Base-by-base conservation (phyloP, 2,797 vertebrate species). In the Sebastes itinus region DNA sequence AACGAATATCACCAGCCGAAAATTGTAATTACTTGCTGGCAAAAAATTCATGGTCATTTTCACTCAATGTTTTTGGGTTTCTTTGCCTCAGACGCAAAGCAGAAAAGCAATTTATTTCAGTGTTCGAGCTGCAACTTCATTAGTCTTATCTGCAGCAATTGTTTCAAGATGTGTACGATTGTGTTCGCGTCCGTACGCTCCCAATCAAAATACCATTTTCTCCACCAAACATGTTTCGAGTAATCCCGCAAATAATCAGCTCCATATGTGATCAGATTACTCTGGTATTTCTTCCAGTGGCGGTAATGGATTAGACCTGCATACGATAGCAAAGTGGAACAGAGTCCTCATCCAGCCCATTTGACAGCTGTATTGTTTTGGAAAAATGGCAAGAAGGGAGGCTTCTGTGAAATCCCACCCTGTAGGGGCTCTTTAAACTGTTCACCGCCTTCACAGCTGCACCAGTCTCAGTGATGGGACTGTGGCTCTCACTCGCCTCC, bases 361-460 rank as follows among this genome's bases (percentile, higher is more conserved):
- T 71, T 88, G 90, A 88, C 88, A 90, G 80, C 84, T 86, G 83
- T 70, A 74, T 79, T 86, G 82, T 92, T 81, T 78, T 46, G 42
- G 79, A 80, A 84, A 88, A 84, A 77, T 59, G 83, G 56, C 68
- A 82, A 76, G 56, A 75, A 33, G 22, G 54, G 60, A 69, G 55
- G 78, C 65, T 75, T 61, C 85, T 87, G 69, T 87, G 81, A 90
- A 89, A 89, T 88, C 73, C 82, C 87, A 77, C 75, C 66, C 88
- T 77, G 85, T 61, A 60, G 77, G 84, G 75, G 49, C 71, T 78
- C 49, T 89, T 83, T 80, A 71, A 85, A 74, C 76, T 54, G 77
- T 81, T 84, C 78, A 18, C 25, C 2, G 12, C 77, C 81, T 85
- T 84, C 78, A 64, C 12, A 32, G 65, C 84, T 72, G 72, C 66